phyloP scores from a whole-genome alignment of 2,888 invertebrate species.

The Lithophane semibrunnea region DNA sequence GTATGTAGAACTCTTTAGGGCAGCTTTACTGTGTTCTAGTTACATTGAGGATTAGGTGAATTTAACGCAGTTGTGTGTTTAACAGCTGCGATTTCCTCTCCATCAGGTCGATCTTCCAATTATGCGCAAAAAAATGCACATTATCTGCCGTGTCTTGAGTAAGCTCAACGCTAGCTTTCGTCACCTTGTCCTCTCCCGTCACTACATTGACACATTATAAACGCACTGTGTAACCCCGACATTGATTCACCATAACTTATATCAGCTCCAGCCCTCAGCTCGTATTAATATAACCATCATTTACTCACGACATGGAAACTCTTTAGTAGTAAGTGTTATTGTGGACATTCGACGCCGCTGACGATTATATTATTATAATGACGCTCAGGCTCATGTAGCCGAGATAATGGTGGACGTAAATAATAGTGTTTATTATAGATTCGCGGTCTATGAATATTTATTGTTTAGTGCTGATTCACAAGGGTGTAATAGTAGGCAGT shows the following conservation, averaged over 20 bases:
- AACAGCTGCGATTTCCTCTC: background rate
- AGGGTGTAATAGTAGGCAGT: background rate
- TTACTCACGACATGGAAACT: constrained; percentile 39
- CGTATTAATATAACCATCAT: constrained; percentile 35
- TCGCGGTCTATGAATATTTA: constrained; percentile 23
- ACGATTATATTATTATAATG: constrained; percentile 39
- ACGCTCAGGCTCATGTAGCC: constrained; percentile 29
- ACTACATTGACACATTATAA: constrained; percentile 29
- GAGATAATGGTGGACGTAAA: constrained; percentile 43
- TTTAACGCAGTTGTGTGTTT: too few species aligned
- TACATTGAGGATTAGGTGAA: background rate
- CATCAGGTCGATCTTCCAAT: background rate
- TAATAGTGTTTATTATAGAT: constrained; percentile 39
- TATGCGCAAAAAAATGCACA: background rate
- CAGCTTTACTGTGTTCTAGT: background rate
- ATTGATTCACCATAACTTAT: constrained; percentile 15
- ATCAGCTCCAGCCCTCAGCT: constrained; percentile 10
- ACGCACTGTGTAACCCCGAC: background rate
- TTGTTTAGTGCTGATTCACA: constrained; percentile 3
- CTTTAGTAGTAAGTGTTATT: constrained; percentile 39
- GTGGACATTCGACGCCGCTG: background rate
- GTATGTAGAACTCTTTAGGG: background rate
- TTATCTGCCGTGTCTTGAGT: background rate
- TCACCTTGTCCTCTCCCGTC: background rate
- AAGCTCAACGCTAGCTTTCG: background rate